Base-by-base conservation (phyloP, 2,888 invertebrate species). In the Drosophila putrida region DNA sequence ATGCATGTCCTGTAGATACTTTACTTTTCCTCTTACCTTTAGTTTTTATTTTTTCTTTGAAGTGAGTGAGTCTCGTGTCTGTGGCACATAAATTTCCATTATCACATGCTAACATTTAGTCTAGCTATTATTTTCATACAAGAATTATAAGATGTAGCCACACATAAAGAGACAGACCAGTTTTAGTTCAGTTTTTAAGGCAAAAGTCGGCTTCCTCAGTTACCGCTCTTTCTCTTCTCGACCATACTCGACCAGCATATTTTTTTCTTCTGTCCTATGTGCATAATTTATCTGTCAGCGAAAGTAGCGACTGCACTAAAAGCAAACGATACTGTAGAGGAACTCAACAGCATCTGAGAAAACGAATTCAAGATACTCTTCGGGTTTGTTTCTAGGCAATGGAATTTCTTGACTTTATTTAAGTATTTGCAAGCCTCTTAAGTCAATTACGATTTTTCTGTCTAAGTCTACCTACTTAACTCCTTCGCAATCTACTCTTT, bases 91-190 rank as follows among this genome's bases (percentile, higher is more conserved):
- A 82, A 88, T 88, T 85, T 88, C 75, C 83, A 88, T 83, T 82
- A 80, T 78, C 83, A 75, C 86, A 88, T 85, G 80, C 83, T 67
- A 83, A 61, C 83, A 88, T 88, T 88, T 85, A 82, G 83, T 58
- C 80, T 55, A 66, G 35, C 88, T 80, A 86, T 88, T 88, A 83
- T 73, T 85, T 80, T 71, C 78, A 85, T 86, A 67, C 64, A 88
- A 71, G 67, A 85, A 82, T 86, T 72, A 85, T 84, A 84, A 88
- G 88, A 86, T 88, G 73, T 86, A 80, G 67, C 64, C 60, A 43
- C 47, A 4, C 63, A 71, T 36, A 65, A 25, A 35, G 31, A 67
- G 50, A 25, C 44, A 49, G 55, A 4, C 13, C 33, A 43, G 41
- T 54, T 15, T 54, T 6, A 41, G 35, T 25, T 35, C 25, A 20